These are phyloP conservation scores for Sebastes diaconus DNA, from an alignment of 2,797 vertebrate genomes.

Conservation along the genomic window DNA sequence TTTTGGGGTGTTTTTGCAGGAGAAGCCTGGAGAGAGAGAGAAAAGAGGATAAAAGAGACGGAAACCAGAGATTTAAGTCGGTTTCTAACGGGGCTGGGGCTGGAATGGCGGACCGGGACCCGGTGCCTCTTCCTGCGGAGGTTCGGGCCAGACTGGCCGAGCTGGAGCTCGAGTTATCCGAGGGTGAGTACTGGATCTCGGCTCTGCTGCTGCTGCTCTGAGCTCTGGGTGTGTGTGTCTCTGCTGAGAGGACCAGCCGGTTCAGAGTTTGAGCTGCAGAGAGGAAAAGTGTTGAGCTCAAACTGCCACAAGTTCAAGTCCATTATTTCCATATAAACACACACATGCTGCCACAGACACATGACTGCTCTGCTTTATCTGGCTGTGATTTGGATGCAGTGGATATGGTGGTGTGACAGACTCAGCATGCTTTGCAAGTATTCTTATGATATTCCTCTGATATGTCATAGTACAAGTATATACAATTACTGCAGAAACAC, in stretches of 20 bases:
- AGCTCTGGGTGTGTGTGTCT: background rate
- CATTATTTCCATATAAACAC: background rate
- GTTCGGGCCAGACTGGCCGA: constrained; percentile 92
- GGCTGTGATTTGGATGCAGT: constrained; percentile 26
- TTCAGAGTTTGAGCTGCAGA: background rate
- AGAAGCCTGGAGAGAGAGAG: constrained; percentile 27
- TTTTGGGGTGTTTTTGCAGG: constrained; percentile 18
- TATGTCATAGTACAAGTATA: background rate
- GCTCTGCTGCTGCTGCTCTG: background rate
- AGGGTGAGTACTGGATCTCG: constrained; percentile 83
- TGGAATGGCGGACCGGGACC: constrained; percentile 94
- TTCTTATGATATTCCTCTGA: no score
- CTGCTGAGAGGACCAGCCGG: background rate
- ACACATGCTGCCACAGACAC: background rate
- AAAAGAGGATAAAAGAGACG: constrained; percentile 26
- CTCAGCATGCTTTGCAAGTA: background rate
- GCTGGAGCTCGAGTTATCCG: constrained; percentile 94
- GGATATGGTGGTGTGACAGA: background rate
- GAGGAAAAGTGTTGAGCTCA: constrained; percentile 1
- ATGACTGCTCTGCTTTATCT: background rate
- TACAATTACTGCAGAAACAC: accelerated
- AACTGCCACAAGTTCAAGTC: constrained; percentile 32
- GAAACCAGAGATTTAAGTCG: constrained; percentile 29
- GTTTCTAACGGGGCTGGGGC: constrained; percentile 4
- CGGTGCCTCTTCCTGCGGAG: constrained; percentile 89